Conservation (phyloP, 2,113 vertebrate genomes). For the Pipra filicauda region DNA sequence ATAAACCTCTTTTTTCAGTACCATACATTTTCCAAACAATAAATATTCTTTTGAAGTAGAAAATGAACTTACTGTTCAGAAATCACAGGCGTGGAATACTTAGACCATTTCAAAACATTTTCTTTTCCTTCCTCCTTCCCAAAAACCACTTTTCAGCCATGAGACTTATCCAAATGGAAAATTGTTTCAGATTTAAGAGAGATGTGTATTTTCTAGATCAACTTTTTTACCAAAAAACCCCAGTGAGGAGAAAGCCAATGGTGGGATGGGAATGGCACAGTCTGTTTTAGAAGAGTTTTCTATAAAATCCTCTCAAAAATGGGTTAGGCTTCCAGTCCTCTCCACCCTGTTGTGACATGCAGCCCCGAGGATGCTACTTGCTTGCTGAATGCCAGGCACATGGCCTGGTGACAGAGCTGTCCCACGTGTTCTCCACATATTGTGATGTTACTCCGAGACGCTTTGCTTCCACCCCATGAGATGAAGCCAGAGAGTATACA, state of each 20-base stretch:
- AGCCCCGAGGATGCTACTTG: neutral
- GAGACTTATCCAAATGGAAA: neutral
- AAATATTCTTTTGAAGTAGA: neutral
- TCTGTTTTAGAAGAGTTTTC: neutral
- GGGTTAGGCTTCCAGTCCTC: rapidly evolving
- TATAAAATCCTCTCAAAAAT: neutral
- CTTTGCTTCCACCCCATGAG: rapidly evolving
- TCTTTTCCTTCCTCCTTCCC: neutral
- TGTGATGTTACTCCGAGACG: neutral
- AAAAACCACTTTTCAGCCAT: neutral
- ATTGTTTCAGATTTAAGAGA: neutral
- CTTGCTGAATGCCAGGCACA: rapidly evolving
- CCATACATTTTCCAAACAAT: neutral
- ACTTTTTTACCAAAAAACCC: neutral
- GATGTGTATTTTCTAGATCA: neutral
- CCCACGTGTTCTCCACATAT: neutral
- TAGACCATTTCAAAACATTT: neutral
- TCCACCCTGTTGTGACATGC: rapidly evolving
- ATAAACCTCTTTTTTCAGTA: neutral
- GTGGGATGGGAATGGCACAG: neutral
- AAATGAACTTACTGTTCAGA: neutral
- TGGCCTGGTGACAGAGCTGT: neutral
- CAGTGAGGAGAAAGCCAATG: neutral
- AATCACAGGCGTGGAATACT: neutral
- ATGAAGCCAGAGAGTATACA: neutral